Conservation (phyloP, 2,888 invertebrate species). For the Rhopalosiphum nymphaeae region DNA sequence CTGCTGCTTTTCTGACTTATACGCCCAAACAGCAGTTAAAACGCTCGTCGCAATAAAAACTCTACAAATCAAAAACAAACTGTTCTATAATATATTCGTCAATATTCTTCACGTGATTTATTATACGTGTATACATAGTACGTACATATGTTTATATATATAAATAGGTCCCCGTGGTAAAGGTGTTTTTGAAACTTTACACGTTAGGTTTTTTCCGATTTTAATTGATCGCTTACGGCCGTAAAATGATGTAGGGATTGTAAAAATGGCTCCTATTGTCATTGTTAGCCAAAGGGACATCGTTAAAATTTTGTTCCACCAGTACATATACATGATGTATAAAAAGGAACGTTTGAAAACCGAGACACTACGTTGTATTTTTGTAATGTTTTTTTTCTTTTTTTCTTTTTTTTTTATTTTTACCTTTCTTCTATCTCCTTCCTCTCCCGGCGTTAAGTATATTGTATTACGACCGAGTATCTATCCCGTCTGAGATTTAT, state of each 20-base stretch:
- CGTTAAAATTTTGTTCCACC: not conserved
- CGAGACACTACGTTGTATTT: slow-evolving; percentile 10
- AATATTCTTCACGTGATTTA: not conserved
- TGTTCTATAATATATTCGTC: not conserved
- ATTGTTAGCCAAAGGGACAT: slow-evolving; percentile 35
- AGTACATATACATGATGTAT: not conserved
- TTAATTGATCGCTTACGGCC: not conserved
- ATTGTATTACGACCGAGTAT: not conserved
- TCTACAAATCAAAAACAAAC: not conserved
- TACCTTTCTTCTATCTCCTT: not conserved
- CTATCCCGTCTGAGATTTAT: not conserved
- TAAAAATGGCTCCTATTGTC: slow-evolving; percentile 10
- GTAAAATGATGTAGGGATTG: not conserved
- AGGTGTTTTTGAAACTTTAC: not conserved
- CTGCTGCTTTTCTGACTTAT: not conserved
- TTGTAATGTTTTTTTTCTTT: not conserved
- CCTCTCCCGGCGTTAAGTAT: not conserved
- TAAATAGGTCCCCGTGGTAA: not conserved
- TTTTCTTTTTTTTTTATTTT: not conserved
- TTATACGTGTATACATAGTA: no score
- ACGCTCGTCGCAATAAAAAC: not conserved
- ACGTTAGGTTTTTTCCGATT: slow-evolving; percentile 6
- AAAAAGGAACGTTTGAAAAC: slow-evolving; percentile 27
- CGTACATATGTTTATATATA: not conserved
- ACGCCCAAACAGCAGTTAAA: not conserved